These are phyloP conservation scores for Cygnus atratus DNA, from an alignment of 2,113 vertebrate genomes.

Conservation along the genomic window DNA sequence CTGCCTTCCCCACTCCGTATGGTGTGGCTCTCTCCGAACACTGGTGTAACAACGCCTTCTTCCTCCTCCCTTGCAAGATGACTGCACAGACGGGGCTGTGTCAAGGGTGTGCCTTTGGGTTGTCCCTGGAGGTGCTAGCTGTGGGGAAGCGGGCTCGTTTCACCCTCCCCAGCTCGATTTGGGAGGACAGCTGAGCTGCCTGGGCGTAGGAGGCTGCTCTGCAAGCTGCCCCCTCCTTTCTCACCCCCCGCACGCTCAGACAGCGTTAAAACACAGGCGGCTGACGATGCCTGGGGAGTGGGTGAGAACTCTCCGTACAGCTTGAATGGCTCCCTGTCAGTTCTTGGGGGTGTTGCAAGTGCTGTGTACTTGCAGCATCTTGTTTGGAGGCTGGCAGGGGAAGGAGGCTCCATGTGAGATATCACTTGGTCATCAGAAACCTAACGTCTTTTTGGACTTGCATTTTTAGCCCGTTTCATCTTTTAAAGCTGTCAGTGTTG, in stretches of 20 bases:
- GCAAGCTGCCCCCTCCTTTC: constrained; percentile 63
- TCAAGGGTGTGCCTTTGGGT: not conserved
- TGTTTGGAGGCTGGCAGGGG: constrained; percentile 62
- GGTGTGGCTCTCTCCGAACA: not conserved
- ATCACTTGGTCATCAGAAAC: constrained; percentile 64
- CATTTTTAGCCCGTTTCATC: constrained; percentile 41
- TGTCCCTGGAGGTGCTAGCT: not conserved
- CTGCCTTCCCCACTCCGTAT: not conserved
- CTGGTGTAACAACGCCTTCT: not conserved
- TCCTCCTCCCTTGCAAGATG: not conserved
- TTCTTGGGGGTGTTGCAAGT: constrained; percentile 47
- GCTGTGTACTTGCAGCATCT: constrained; percentile 65
- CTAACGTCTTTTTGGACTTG: constrained; percentile 61
- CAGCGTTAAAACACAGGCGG: not conserved
- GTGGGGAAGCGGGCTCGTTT: not conserved
- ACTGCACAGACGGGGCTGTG: not conserved
- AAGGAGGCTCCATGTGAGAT: constrained; percentile 62
- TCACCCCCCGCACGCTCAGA: constrained; percentile 23
- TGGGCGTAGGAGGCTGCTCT: constrained; percentile 60
- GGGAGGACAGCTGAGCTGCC: constrained; percentile 57
- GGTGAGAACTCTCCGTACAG: constrained; percentile 35
- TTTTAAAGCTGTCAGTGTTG: constrained; percentile 68
- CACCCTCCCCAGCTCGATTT: constrained; percentile 13
- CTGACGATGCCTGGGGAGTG: constrained; percentile 47
- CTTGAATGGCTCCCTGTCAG: constrained; percentile 47